Evolutionary conservation across 2,113 vertebrate species (phyloP).

Genomic region (Beaufortia kweichowensis): DNA sequence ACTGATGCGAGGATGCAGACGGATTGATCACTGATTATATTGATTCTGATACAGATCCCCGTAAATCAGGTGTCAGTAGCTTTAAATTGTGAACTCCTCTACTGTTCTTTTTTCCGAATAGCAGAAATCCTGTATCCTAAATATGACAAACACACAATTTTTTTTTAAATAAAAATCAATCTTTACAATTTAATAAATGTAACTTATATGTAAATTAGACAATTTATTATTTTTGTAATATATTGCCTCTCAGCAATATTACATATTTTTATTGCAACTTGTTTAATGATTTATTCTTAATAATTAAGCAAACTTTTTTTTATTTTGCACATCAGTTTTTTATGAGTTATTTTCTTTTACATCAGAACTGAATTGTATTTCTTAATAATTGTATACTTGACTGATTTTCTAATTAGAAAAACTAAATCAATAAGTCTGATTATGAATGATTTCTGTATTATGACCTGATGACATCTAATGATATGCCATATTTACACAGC

Average conservation of each 20-base stretch:
- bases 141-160: background rate
- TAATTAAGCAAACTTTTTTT: background rate
- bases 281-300: background rate
- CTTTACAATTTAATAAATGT: background rate
- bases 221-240: no score
- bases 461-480: slow-evolving; percentile 13
- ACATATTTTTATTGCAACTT: background rate
- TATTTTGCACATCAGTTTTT: background rate
- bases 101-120: background rate
- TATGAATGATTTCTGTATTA: slow-evolving; percentile 33
- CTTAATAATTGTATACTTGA: background rate
- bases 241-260: background rate
- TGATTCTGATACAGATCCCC: slow-evolving; percentile 13
- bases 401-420: slow-evolving; percentile 41
- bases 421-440: slow-evolving; percentile 48
- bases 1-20: slow-evolving; percentile 78
- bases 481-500: background rate
- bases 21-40: slow-evolving; percentile 89
- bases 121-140: background rate
- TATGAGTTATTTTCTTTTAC: background rate
- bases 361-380: background rate
- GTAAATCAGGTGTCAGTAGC: slow-evolving; percentile 3
- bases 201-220: no score
- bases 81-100: background rate
- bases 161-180: background rate